A percentile compares a stretch with the other conserved stretches of the same genome.
Evolutionary conservation across 2,888 invertebrate genomes (phyloP).

Genomic region (Rhagium mordax): DNA sequence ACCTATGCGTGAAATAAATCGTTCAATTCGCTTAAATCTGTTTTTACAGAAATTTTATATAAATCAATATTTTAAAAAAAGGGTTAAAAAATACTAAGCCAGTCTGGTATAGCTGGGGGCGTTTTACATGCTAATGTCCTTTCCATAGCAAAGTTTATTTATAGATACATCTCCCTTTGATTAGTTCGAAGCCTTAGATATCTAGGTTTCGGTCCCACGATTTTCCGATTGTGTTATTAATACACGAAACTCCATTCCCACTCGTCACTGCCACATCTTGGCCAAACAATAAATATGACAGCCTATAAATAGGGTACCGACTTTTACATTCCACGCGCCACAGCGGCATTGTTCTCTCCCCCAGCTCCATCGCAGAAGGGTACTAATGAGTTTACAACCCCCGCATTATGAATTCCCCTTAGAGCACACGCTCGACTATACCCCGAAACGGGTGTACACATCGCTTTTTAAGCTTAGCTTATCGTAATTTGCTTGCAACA

Average conservation of each 20-base stretch:
- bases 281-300: constrained; percentile 16
- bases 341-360: constrained; percentile 24
- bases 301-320: constrained; percentile 9
- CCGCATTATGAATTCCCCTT: constrained; percentile 8
- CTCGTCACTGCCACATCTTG: constrained; percentile 1
- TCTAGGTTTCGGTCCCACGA: not conserved
- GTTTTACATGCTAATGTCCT: too few relatives aligned
- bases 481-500: constrained; percentile 9
- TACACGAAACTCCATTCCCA: not conserved
- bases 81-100: too few relatives aligned
- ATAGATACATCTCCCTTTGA: too few relatives aligned
- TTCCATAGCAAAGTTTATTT: too few relatives aligned
- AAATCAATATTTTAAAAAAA: too few relatives aligned
- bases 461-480: constrained; percentile 2
- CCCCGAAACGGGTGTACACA: not conserved
- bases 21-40: too few relatives aligned
- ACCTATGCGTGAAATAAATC: too few relatives aligned
- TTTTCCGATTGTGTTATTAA: not conserved
- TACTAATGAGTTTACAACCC: constrained; percentile 28
- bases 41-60: too few relatives aligned
- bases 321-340: constrained; percentile 6
- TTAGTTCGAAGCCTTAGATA: too few relatives aligned
- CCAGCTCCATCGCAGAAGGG: constrained; percentile 18
- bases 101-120: too few relatives aligned
- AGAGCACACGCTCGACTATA: constrained; percentile 1